Evolutionary conservation across 1,140 invertebrate genomes (phyloP), one percentile per base, ranked within the genome.

Genomic region (Nomia melanderi): DNA sequence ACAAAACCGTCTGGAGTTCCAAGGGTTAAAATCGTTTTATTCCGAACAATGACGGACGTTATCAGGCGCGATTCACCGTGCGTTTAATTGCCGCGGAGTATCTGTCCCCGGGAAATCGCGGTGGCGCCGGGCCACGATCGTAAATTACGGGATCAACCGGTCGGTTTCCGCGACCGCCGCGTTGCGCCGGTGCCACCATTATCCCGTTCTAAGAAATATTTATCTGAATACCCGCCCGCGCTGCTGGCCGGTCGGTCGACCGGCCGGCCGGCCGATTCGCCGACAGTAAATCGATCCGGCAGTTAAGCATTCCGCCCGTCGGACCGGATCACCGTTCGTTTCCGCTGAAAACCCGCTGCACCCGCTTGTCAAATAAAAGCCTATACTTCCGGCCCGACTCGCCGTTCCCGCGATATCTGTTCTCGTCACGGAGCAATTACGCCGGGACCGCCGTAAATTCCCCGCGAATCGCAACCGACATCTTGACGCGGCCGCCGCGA

Each of bases 141-240:
- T 57, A 57, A 57, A 57, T 57, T 57, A 20, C 27, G 27, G 54
- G 54, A 57, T 57, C 54, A 57, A 57, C 25, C 27, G 6, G 54
- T 56, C 53, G 25, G 27, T 29, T 57, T 57, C 54, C 27, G 54
- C 54, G 54, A 27, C 54, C 25, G 25, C 54, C n/a, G n/a, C n/a
- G n/a, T n/a, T n/a, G n/a, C n/a, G n/a, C n/a, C 9, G 4, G 23
- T 27, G 53, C 9, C 53, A 27, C 53, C 27, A 57, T 57, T 57
- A 57, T 57, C 54, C 54, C 25, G 54, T 57, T 57, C 54, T 27
- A 31, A 57, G 54, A 57, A 57, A 57, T 57, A 57, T 57, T 57
- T 57, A 57, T 57, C 54, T 57, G 54, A 29, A 31, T 57, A 31
- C 54, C 54, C 14, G 54, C 12, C 11, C 1, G 27, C 14, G 47